These are phyloP conservation scores for Bombus terrestris DNA, from an alignment of 1,140 invertebrate genomes.

Conservation along the genomic window DNA sequence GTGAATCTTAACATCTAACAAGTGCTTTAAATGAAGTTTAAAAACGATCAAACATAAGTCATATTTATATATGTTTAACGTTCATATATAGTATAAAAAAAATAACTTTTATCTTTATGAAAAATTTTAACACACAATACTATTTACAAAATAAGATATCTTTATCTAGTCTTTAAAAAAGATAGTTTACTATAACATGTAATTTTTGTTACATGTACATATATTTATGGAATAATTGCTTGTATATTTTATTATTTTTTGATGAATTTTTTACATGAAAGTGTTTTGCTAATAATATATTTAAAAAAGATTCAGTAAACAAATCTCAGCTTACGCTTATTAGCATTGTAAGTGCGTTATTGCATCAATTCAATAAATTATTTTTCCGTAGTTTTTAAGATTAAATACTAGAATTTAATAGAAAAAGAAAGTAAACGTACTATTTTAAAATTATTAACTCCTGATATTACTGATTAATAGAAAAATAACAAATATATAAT, in stretches of 20 bases:
- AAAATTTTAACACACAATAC: neutral
- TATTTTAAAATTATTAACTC: constrained; percentile 6
- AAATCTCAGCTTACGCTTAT: constrained; percentile 54
- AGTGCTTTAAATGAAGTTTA: neutral
- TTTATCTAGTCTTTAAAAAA: constrained; percentile 12
- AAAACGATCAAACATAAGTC: neutral
- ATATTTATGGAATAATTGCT: neutral
- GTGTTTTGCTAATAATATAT: neutral
- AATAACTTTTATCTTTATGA: neutral
- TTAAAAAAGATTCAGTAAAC: neutral
- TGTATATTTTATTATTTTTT: constrained; percentile 29
- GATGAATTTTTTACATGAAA: neutral
- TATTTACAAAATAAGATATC: neutral
- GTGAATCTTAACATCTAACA: neutral
- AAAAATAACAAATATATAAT: neutral
- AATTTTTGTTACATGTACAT: neutral
- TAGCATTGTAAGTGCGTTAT: constrained; percentile 21
- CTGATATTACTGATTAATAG: neutral
- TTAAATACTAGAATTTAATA: neutral
- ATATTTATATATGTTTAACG: neutral
- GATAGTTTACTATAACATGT: neutral
- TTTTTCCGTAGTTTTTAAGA: neutral
- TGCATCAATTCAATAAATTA: neutral
- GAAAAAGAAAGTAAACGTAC: neutral
- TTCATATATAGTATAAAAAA: neutral